Evolutionary conservation across 2,888 invertebrate species (phyloP).

Genomic region (Spodoptera picta): DNA sequence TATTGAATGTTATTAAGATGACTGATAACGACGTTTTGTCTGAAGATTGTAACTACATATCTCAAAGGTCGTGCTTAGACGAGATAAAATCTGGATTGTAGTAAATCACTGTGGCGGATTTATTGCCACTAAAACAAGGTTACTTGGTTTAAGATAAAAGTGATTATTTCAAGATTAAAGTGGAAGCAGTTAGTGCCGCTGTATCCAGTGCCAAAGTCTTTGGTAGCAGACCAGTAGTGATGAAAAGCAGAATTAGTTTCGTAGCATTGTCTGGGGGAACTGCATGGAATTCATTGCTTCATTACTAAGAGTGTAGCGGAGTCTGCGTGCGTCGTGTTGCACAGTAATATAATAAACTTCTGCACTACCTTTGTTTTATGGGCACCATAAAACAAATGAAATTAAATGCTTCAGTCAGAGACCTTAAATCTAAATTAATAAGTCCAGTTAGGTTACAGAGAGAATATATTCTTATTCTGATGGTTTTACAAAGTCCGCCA

Average conservation of each 20-base stretch:
- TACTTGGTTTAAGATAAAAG: slow-evolving; percentile 31
- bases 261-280: slow-evolving; percentile 8
- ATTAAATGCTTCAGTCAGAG: slow-evolving; percentile 8
- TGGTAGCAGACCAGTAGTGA: neutral
- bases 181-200: slow-evolving; percentile 11
- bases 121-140: slow-evolving; percentile 35
- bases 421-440: slow-evolving; percentile 1
- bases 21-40: slow-evolving; percentile 40
- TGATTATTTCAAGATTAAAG: slow-evolving; percentile 29
- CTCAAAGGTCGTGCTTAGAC: slow-evolving; percentile 27
- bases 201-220: slow-evolving; percentile 25
- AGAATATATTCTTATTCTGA: too few relatives aligned
- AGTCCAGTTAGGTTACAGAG: neutral
- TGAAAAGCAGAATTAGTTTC: slow-evolving; percentile 16
- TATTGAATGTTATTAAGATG: slow-evolving; percentile 49
- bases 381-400: neutral
- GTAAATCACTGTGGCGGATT: slow-evolving; percentile 43
- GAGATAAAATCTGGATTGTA: slow-evolving; percentile 33
- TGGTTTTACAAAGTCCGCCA: too few relatives aligned
- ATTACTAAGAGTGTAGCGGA: slow-evolving; percentile 19
- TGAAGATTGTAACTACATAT: slow-evolving; percentile 30
- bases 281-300: slow-evolving; percentile 18
- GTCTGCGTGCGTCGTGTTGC: slow-evolving; percentile 4
- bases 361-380: neutral
- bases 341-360: slow-evolving; percentile 3